Evolutionary conservation across 2,113 vertebrate species (phyloP).

Genomic region (Tragelaphus imberbis): DNA sequence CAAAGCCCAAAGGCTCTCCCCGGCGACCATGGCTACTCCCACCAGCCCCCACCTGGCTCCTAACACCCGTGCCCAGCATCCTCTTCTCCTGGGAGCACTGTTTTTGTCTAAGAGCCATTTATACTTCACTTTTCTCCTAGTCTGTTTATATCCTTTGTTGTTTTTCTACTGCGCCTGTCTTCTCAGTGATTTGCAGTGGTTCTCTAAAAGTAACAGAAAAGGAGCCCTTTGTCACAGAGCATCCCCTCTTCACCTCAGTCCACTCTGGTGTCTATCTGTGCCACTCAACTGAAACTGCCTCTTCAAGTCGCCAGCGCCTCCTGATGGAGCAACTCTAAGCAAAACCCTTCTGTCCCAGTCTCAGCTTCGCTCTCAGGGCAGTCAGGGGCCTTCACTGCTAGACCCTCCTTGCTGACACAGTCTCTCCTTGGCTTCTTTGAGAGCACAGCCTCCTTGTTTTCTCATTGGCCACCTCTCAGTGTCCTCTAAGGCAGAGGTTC

Average conservation of each 20-base stretch:
- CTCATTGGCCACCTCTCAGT: not conserved
- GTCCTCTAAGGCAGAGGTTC: not conserved
- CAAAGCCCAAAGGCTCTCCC: not conserved
- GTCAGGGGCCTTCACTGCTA: rapidly evolving
- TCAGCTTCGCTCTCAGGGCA: not conserved
- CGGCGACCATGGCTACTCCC: rapidly evolving
- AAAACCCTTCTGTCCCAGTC: not conserved
- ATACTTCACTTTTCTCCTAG: not conserved
- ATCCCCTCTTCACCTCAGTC: not conserved
- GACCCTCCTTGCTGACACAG: not conserved
- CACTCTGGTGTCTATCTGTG: not conserved
- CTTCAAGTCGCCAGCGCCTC: not conserved
- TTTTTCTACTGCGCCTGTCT: not conserved
- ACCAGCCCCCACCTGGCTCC: rapidly evolving
- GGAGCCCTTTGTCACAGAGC: not conserved
- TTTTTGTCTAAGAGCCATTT: not conserved
- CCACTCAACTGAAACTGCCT: not conserved
- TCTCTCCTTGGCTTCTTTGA: not conserved
- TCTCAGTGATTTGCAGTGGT: not conserved
- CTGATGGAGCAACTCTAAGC: not conserved
- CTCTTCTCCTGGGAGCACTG: not conserved
- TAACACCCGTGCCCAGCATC: not conserved
- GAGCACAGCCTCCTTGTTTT: rapidly evolving
- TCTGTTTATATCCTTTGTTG: not conserved
- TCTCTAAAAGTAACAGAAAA: not conserved